These are phyloP conservation scores for Cossypha polioptera DNA, from an alignment of 2,797 vertebrate species.

Conservation along the genomic window DNA sequence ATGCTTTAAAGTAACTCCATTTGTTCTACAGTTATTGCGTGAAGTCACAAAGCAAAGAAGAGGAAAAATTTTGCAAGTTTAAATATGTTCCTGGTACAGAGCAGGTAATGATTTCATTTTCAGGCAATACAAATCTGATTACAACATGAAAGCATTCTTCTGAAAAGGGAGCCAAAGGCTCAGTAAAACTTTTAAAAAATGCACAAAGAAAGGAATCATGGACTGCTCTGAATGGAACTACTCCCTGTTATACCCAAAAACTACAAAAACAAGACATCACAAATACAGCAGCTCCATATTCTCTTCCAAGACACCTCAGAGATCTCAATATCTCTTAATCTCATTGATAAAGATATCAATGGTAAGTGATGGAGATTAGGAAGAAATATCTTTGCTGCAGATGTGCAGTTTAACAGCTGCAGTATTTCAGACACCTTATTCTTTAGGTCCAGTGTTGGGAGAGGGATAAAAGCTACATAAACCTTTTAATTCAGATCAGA, in stretches of 20 bases:
- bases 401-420: background rate
- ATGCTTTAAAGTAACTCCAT: background rate
- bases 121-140: background rate
- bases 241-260: background rate
- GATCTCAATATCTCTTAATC: background rate
- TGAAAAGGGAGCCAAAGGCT: background rate
- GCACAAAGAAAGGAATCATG: background rate
- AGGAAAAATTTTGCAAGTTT: background rate
- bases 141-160: background rate
- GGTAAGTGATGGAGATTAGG: background rate
- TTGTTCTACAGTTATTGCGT: background rate
- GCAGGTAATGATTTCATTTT: background rate
- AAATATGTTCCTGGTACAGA: background rate
- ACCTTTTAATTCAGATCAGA: background rate
- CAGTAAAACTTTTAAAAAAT: background rate
- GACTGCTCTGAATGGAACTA: background rate
- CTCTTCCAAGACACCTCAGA: background rate
- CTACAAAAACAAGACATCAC: background rate
- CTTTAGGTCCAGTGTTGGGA: background rate
- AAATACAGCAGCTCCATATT: background rate
- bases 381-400: background rate
- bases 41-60: background rate
- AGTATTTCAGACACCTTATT: background rate
- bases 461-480: background rate
- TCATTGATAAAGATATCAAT: background rate